phyloP scores from a whole-genome alignment of 2,888 invertebrate genomes.

The Machimus atricapillus region DNA sequence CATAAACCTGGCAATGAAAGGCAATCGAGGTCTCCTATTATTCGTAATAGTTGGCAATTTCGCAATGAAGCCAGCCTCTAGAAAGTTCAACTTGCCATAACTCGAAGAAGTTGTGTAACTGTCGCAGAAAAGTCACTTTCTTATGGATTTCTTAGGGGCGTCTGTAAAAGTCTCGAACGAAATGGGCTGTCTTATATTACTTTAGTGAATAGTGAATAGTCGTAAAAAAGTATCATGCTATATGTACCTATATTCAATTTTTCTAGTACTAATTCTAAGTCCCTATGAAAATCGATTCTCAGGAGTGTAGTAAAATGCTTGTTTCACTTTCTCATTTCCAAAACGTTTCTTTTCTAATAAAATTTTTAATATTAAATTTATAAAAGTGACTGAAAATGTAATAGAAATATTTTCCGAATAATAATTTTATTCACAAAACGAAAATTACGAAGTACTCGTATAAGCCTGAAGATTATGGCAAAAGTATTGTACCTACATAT shows the following conservation, averaged over 20 bases:
- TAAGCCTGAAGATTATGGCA: not conserved
- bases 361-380: too few species aligned
- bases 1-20: not conserved
- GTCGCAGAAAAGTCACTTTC: not conserved
- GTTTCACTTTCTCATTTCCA: too few species aligned
- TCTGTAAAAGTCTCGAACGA: not conserved
- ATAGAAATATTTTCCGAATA: too few species aligned
- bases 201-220: not conserved
- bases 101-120: not conserved
- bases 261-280: too few species aligned
- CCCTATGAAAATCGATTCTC: too few species aligned
- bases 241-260: too few species aligned
- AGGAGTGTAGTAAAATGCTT: too few species aligned
- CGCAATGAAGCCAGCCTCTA: not conserved
- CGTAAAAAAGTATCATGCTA: too few species aligned
- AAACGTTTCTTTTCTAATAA: too few species aligned
- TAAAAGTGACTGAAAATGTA: too few species aligned
- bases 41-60: not conserved
- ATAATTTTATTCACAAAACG: too few species aligned
- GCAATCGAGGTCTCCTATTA: not conserved
- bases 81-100: not conserved
- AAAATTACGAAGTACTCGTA: too few species aligned
- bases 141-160: not conserved
- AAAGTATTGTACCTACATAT: not conserved
- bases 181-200: not conserved